Evolutionary conservation across 2,888 invertebrate species (phyloP).

Genomic region (Cheilosia urbana): DNA sequence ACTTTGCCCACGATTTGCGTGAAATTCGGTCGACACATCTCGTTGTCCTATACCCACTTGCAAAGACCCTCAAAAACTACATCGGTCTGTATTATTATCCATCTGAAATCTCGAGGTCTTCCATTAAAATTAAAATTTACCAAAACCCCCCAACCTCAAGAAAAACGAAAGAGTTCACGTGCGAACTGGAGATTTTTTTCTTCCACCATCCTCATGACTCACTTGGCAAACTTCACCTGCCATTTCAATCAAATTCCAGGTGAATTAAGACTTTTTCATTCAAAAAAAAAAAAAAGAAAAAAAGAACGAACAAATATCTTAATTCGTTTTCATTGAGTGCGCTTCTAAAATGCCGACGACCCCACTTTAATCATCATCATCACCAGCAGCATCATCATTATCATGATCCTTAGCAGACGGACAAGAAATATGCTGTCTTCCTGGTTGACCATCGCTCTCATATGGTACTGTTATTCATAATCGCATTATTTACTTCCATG

Average conservation of each 20-base stretch:
- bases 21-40: too few species aligned
- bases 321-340: conserved; percentile 56
- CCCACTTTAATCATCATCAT: conserved; percentile 58
- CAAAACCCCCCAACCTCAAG: neutral
- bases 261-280: conserved; percentile 36
- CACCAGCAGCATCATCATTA: conserved; percentile 36
- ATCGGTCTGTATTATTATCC: neutral
- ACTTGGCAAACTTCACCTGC: conserved; percentile 33
- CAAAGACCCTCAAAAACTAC: neutral
- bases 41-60: too few species aligned
- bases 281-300: neutral
- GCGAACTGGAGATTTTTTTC: neutral
- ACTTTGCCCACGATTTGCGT: too few species aligned
- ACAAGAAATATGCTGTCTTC: conserved; percentile 49
- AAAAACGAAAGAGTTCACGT: conserved; percentile 46
- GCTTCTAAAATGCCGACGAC: conserved; percentile 61
- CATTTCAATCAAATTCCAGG: conserved; percentile 52
- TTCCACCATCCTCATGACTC: conserved; percentile 14
- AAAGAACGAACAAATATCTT: conserved; percentile 22
- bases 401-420: conserved; percentile 27
- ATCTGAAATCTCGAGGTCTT: too few species aligned
- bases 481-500: conserved; percentile 49
- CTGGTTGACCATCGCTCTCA: conserved; percentile 45
- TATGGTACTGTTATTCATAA: conserved; percentile 70
- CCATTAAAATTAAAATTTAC: neutral